phyloP scores from a whole-genome alignment of 2,797 vertebrate species.

The Tokudaia muenninki region DNA sequence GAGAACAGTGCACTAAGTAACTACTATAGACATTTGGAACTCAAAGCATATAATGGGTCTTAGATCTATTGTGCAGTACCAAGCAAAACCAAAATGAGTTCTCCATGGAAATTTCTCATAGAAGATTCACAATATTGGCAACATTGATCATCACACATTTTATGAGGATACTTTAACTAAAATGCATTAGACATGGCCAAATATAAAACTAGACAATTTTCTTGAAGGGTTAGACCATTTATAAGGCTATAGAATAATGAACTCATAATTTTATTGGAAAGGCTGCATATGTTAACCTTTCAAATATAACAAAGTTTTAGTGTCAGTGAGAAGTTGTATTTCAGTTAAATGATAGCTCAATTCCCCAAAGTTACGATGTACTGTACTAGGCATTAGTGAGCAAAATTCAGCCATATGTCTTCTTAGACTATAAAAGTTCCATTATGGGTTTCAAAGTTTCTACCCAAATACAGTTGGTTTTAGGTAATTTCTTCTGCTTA shows the following conservation, averaged over 20 bases:
- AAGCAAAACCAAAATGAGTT: not conserved
- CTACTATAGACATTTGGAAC: not conserved
- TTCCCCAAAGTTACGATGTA: not conserved
- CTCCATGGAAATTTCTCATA: not conserved
- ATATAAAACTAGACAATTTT: not conserved
- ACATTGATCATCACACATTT: not conserved
- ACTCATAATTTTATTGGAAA: conserved; percentile 45
- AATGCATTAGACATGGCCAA: not conserved
- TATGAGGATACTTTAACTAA: not conserved
- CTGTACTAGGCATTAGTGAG: not conserved
- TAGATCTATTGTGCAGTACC: not conserved
- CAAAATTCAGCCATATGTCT: conserved; percentile 2
- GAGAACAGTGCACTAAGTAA: not conserved
- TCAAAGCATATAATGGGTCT: not conserved
- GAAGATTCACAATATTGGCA: not conserved
- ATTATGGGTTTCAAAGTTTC: not conserved
- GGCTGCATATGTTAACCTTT: conserved; percentile 51
- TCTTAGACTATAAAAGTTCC: not conserved
- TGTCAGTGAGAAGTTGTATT: conserved; percentile 32
- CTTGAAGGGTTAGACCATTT: not conserved
- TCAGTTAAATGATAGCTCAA: conserved; percentile 40
- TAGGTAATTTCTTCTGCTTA: not conserved
- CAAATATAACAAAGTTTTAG: conserved; percentile 49
- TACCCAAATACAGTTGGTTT: not conserved
- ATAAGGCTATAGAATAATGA: conserved; percentile 43